A percentile compares a stretch with the other conserved stretches of the same genome.
Conservation (phyloP, 2,113 vertebrate species). For the Sarotherodon lohbergeri region DNA sequence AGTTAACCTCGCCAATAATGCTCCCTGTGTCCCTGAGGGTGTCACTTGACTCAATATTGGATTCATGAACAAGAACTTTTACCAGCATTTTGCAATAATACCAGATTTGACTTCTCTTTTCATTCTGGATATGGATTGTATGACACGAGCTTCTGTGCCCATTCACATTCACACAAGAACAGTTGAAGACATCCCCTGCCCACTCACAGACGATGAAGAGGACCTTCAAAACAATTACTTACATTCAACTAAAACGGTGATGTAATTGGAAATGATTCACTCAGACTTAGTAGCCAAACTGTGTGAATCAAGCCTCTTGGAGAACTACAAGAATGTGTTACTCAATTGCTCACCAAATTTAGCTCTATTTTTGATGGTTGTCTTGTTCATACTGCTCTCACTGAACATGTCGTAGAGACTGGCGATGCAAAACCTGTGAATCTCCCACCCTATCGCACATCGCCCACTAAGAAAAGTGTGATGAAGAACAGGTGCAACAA, state of each 20-base stretch:
- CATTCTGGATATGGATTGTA: not conserved
- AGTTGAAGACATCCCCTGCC: not conserved
- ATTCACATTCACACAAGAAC: not conserved
- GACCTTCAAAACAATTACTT: not conserved
- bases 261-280: not conserved
- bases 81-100: not conserved
- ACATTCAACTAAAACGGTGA: not conserved
- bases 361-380: not conserved
- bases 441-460: not conserved
- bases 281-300: not conserved
- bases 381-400: not conserved
- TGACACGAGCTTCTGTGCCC: not conserved
- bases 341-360: not conserved
- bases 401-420: not conserved
- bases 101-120: not conserved
- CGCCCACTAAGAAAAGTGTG: not conserved
- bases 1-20: not conserved
- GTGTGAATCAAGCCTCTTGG: not conserved
- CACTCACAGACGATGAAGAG: not conserved
- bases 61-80: not conserved
- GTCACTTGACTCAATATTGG: not conserved
- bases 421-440: not conserved
- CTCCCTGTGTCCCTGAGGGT: not conserved
- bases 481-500: not conserved
- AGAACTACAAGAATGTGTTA: not conserved